These are phyloP conservation scores for Siniperca undulata DNA, from an alignment of 2,797 vertebrate genomes.

Conservation along the genomic window DNA sequence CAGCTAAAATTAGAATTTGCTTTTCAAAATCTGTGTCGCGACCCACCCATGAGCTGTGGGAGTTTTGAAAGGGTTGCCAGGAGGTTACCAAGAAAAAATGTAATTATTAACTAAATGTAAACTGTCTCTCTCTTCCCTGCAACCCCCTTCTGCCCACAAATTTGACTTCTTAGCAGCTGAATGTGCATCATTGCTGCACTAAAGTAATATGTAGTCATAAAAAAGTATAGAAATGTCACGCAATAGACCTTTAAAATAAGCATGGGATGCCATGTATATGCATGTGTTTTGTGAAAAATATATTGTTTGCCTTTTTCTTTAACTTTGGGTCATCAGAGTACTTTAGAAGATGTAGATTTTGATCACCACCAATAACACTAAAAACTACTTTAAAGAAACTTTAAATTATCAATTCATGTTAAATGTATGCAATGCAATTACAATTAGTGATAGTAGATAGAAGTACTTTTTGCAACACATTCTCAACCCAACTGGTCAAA, in stretches of 20 bases:
- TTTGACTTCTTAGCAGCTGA: conserved; percentile 3
- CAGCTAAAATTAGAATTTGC: conserved; percentile 19
- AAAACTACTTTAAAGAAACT: not conserved
- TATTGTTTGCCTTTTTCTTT: not conserved
- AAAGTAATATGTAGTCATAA: not conserved
- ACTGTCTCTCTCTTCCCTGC: conserved; percentile 13
- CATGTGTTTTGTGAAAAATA: not conserved
- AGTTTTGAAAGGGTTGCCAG: conserved; percentile 18
- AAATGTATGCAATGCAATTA: not conserved
- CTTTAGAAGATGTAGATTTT: too few species aligned
- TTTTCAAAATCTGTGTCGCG: conserved; percentile 10
- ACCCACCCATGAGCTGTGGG: conserved; percentile 15
- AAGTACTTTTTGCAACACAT: not conserved
- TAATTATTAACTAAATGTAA: conserved; percentile 36
- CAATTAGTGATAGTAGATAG: not conserved
- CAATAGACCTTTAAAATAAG: not conserved
- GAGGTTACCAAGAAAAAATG: not conserved
- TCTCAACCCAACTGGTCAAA: too few species aligned
- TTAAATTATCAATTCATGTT: not conserved
- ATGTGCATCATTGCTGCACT: not conserved
- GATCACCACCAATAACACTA: not conserved
- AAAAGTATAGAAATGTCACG: too few species aligned
- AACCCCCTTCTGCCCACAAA: conserved; percentile 14
- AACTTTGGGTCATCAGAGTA: not conserved
- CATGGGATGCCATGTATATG: not conserved